Evolutionary conservation across 2,888 invertebrate species (phyloP).

Genomic region (Barypeithes pellucidus): DNA sequence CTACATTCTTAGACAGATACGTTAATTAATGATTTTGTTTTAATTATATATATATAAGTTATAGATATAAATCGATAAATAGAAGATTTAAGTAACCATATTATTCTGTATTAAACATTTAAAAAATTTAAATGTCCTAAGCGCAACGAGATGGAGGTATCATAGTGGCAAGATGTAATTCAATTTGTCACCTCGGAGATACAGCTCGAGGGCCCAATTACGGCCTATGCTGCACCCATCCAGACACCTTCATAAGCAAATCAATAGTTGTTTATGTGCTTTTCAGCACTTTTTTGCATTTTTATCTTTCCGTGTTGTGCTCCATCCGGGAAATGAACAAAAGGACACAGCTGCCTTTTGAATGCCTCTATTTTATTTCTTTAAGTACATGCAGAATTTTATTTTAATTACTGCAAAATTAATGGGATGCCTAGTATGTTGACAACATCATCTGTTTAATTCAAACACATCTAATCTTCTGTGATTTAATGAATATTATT

Average conservation of each 20-base stretch:
- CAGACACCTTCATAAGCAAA: slow-evolving; percentile 50
- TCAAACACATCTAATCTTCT: slow-evolving; percentile 10
- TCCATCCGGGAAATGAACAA: slow-evolving; percentile 33
- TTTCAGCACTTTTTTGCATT: slow-evolving; percentile 48
- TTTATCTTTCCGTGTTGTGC: slow-evolving; percentile 39
- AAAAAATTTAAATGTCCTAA: not conserved
- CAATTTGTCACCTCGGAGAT: slow-evolving; percentile 49
- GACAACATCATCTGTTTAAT: slow-evolving; percentile 20
- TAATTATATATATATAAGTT: too few species aligned
- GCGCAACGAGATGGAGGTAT: slow-evolving; percentile 38
- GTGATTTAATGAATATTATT: slow-evolving; percentile 18
- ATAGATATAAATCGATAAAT: too few species aligned
- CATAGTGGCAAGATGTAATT: slow-evolving; percentile 50
- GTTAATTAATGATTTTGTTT: too few species aligned
- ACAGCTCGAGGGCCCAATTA: slow-evolving; percentile 53
- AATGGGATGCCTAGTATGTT: slow-evolving; percentile 30
- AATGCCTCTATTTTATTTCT: slow-evolving; percentile 44
- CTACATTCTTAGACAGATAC: too few species aligned
- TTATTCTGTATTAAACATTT: not conserved
- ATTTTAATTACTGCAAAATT: slow-evolving; percentile 47
- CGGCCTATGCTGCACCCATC: slow-evolving; percentile 42
- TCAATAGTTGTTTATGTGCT: slow-evolving; percentile 54
- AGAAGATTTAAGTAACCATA: too few species aligned
- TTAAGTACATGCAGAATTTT: slow-evolving; percentile 45
- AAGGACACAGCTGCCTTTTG: slow-evolving; percentile 39